Percentiles rank a stretch among this genome's conserved stretches.
Conservation (phyloP, 2,888 invertebrate genomes). For the Entomobrya proxima region DNA sequence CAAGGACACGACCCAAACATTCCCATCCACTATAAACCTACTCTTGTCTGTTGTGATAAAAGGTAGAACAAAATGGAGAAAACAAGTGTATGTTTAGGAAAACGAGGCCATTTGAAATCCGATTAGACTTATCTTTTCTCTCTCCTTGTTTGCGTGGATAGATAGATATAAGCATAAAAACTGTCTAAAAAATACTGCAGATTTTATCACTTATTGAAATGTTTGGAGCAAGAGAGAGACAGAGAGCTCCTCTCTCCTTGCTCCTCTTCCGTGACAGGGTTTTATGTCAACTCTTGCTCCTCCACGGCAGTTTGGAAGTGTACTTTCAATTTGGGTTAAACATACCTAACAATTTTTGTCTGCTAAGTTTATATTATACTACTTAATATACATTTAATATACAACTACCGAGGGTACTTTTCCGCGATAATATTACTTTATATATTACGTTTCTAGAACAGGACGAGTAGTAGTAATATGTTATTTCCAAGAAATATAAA, state of each 20-base stretch:
- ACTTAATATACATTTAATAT: too few relatives aligned
- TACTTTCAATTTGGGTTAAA: too few relatives aligned
- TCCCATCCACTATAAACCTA: background rate
- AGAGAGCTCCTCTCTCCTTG: conserved; percentile 16
- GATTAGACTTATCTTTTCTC: conserved; percentile 35
- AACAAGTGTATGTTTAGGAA: conserved; percentile 10
- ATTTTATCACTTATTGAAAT: conserved; percentile 63
- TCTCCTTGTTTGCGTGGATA: background rate
- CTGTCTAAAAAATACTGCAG: conserved; percentile 27
- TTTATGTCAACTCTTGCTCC: background rate
- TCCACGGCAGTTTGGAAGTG: too few relatives aligned
- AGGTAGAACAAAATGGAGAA: background rate
- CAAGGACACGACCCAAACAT: background rate
- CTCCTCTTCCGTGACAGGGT: background rate
- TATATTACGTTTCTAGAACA: too few relatives aligned
- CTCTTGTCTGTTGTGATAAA: background rate
- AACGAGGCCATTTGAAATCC: conserved; percentile 61
- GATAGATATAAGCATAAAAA: conserved; percentile 4
- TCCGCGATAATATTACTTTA: too few relatives aligned
- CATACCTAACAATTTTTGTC: too few relatives aligned
- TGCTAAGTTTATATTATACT: too few relatives aligned
- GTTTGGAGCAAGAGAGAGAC: conserved; percentile 43
- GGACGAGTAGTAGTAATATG: too few relatives aligned
- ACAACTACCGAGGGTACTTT: too few relatives aligned
- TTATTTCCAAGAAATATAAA: too few relatives aligned